Base-by-base conservation (phyloP, 2,797 vertebrate genomes). In the Hemibagrus guttatus region DNA sequence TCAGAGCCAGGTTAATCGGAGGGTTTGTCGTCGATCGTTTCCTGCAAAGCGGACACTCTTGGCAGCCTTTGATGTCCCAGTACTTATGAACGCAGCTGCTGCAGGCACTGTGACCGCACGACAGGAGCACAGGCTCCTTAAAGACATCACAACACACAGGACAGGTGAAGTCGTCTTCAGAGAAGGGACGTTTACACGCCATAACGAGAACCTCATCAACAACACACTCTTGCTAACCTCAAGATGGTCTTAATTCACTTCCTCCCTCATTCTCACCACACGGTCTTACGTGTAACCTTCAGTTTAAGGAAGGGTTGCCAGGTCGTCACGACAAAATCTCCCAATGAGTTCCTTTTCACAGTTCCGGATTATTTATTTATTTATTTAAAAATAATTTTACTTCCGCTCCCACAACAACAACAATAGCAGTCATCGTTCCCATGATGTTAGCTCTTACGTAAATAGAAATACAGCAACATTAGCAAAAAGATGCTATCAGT, bases 41-140 rank as follows among this genome's bases (percentile, higher is more conserved):
- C 75, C 95, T 94, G 92, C 96, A 96, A 8, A 96, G 85, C 0
- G 95, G 95, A 1, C 95, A 96, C 0, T 88, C 52, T 26, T 85
- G 92, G 0, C 49, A 74, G 19, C 35, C 63, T 81, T 92, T 88
- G 7, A 35, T 86, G 1, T 92, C 90, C 95, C 95, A 96, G 84
- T 91, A 94, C 0, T 86, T 68, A 54, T 87, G 90, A 79, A 95
- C 88, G 26, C 95, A 96, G 5, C 2, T 86, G 52, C 90, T 93
- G 89, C 95, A 96, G 90, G 95, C 95, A 90, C 94, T 96, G 92
- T 96, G 96, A 21, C 95, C 94, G 76, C 95, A 96, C n/a, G 89
- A 59, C 0, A 96, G 93, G 0, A 95, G 93, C 80, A 95, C 94
- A 0, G 95, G 95, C 1, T 95, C 93, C 0, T 87, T 93, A 90